phyloP scores from a whole-genome alignment of 2,113 vertebrate genomes.

The Uria aalge region DNA sequence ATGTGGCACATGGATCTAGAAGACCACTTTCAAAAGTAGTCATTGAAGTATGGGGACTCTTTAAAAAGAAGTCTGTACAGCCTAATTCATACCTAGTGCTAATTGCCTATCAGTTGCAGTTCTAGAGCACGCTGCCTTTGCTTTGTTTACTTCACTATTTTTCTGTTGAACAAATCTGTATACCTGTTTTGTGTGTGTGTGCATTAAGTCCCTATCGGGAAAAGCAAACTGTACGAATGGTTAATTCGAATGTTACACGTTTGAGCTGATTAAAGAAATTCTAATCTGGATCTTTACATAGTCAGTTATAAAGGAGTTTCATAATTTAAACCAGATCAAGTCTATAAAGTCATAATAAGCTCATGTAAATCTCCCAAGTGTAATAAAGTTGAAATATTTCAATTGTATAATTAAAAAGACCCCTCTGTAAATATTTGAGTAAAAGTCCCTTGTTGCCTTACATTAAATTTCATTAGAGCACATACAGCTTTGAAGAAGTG shows the following conservation, averaged over 20 bases:
- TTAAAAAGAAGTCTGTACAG: background rate
- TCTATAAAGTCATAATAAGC: conserved; percentile 28
- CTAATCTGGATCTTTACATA: conserved; percentile 5
- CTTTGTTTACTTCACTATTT: background rate
- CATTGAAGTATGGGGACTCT: background rate
- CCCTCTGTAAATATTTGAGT: background rate
- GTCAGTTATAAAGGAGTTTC: conserved; percentile 11
- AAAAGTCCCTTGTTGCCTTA: background rate
- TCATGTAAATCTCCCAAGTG: background rate
- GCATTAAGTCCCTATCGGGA: background rate
- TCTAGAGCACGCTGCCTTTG: background rate
- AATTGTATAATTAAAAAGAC: conserved; percentile 18
- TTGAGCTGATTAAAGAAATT: conserved; percentile 30
- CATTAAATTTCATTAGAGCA: background rate
- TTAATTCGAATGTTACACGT: background rate
- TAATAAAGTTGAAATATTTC: conserved; percentile 22
- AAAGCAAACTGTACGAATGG: background rate
- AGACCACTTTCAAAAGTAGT: background rate
- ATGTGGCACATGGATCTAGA: background rate
- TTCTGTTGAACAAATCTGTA: background rate
- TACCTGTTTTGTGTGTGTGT: background rate
- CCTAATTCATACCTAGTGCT: background rate
- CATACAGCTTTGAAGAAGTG: background rate
- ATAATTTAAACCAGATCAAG: conserved; percentile 41
- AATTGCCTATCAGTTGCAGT: background rate